A percentile compares a stretch with the other conserved stretches of the same genome.
Evolutionary conservation across 2,797 vertebrate genomes (phyloP).

Genomic region (Furcifer pardalis): DNA sequence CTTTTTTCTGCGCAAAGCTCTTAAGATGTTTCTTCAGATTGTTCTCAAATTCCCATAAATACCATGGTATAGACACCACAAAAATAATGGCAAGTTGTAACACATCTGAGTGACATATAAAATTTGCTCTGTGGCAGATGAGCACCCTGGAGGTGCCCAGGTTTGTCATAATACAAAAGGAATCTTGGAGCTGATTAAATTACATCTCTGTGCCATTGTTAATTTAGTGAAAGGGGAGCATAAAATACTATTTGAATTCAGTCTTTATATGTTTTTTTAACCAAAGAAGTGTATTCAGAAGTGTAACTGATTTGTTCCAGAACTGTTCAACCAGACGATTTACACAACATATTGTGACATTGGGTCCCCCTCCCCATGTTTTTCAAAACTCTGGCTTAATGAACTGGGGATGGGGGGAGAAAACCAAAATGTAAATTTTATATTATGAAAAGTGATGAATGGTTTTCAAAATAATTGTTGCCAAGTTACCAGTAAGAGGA

Average conservation of each 20-base stretch:
- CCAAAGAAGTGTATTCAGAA: conserved; percentile 25
- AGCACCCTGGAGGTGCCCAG: conserved; percentile 10
- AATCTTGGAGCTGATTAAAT: conserved; percentile 40
- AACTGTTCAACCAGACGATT: conserved; percentile 30
- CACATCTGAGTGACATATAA: conserved; percentile 25
- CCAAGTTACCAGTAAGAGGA: neutral
- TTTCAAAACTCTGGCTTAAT: conserved; percentile 53
- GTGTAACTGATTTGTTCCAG: conserved; percentile 47
- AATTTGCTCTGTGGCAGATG: neutral
- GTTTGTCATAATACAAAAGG: conserved; percentile 41
- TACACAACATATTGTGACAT: conserved; percentile 17
- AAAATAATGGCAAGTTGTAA: conserved; percentile 32
- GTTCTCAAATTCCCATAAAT: conserved; percentile 48
- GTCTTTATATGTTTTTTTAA: neutral
- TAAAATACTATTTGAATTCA: conserved; percentile 49
- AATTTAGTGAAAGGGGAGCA: conserved; percentile 47
- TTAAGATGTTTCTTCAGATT: conserved; percentile 47
- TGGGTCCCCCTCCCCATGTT: conserved; percentile 3
- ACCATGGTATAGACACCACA: neutral
- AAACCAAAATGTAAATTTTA: conserved; percentile 45
- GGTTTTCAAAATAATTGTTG: conserved; percentile 36
- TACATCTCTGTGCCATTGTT: conserved; percentile 32
- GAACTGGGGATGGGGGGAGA: neutral
- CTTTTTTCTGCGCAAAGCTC: conserved; percentile 24
- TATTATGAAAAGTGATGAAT: conserved; percentile 41